Base-by-base conservation (phyloP, 2,797 vertebrate genomes). In the Neostethus bicornis region DNA sequence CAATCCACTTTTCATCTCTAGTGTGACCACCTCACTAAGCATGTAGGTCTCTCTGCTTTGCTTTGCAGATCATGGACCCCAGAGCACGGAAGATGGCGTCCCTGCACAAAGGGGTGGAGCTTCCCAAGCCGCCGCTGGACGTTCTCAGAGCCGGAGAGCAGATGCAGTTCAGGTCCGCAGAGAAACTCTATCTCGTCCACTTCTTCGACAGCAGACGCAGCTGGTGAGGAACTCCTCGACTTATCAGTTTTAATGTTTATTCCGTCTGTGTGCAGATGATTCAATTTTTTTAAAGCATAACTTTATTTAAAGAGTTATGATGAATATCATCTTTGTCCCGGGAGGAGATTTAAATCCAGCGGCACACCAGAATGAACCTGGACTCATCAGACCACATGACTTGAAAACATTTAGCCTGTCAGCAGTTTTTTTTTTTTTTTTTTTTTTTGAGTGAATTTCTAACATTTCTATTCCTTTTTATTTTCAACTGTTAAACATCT, bases 131-230 rank as follows among this genome's bases (percentile, higher is more conserved):
- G 1, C 95, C 95, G 8, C 91, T 81, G 91, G 95, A 93, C 79
- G 96, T 96, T 51, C 91, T 96, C 87, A 92, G 92, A 92, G 90
- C 92, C 43, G 97, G 95, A 83, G 96, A 96, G 86, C 95, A 92
- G 92, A 99, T 95, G 95, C 95, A 96, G 93, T 96, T 91, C 92
- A 95, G 92, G 92, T 96, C 95, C 50, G 95, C 92, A 0, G 97
- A 98, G 93, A 97, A 94, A 87, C 93, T 96, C 59, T 98, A 96
- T 89, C 94, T 96, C 73, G 96, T 97, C 83, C 93, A 93, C 73
- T 98, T 95, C 90, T 98, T 96, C 85, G 96, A 96, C 92, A 98
- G 93, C 89, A 98, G 93, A 89, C 93, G 93, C 87, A 99, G 94
- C 90, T 99, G 97, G 97, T 99, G 90, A 92, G 95, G 4, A 21